Percentiles rank a stretch among this genome's conserved stretches.
phyloP scores from a whole-genome alignment of 1,140 invertebrate species.

The Halesus radiatus region DNA sequence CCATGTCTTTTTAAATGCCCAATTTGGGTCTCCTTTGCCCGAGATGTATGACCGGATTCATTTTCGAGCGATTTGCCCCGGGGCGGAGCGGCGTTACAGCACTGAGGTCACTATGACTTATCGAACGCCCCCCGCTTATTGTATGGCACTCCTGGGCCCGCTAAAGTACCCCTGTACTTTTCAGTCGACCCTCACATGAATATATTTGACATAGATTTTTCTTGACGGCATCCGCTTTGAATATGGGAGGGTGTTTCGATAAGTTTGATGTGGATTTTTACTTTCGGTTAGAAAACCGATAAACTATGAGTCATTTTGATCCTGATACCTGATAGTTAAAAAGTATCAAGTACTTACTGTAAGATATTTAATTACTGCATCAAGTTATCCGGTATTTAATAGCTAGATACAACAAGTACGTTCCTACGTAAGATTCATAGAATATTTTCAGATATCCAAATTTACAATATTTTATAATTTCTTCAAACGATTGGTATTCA shows the following conservation, averaged over 20 bases:
- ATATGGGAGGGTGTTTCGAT: not conserved
- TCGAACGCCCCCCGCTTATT: constrained; percentile 33
- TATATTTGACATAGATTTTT: constrained; percentile 58
- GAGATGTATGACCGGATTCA: constrained; percentile 53
- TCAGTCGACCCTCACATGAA: constrained; percentile 53
- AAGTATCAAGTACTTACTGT: too few species aligned
- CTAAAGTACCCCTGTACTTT: constrained; percentile 42
- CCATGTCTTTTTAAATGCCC: constrained; percentile 46
- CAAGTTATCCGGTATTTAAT: too few species aligned
- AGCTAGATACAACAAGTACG: too few species aligned
- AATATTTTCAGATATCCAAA: too few species aligned
- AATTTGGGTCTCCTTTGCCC: constrained; percentile 48
- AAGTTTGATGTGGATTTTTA: not conserved
- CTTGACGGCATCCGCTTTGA: constrained; percentile 41
- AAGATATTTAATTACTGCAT: too few species aligned
- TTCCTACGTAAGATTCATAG: too few species aligned
- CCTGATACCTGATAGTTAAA: too few species aligned
- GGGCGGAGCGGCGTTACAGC: constrained; percentile 4
- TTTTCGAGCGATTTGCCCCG: constrained; percentile 55
- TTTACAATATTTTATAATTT: too few species aligned
- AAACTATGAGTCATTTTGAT: too few species aligned
- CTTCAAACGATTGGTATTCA: too few species aligned
- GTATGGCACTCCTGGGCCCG: constrained; percentile 52
- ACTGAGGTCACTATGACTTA: constrained; percentile 53
- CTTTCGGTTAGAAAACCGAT: too few species aligned